A percentile compares a stretch with the other conserved stretches of the same genome.
phyloP scores from a whole-genome alignment of 2,797 vertebrate species.

The Pangasius krempfi region DNA sequence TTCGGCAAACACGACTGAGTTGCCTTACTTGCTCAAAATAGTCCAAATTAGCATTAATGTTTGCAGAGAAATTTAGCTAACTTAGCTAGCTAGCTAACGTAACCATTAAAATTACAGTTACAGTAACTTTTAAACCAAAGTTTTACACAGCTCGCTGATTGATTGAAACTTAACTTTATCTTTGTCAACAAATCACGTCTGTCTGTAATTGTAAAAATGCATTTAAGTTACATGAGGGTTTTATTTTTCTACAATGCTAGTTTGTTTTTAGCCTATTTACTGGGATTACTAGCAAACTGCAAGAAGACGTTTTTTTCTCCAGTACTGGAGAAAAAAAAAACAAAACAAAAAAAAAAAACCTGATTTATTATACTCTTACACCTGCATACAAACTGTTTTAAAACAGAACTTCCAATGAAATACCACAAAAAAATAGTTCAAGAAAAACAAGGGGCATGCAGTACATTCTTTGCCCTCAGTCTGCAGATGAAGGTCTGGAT shows the following conservation, averaged over 20 bases:
- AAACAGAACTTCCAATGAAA: neutral
- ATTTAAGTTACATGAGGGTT: neutral
- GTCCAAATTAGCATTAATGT: neutral
- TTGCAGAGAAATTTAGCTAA: neutral
- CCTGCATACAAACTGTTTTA: neutral
- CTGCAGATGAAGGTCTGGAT: neutral
- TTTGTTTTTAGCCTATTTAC: neutral
- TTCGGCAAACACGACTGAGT: neutral
- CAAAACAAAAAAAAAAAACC: no score
- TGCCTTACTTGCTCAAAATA: neutral
- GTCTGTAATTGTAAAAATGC: neutral
- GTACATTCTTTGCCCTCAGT: neutral
- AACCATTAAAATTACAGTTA: neutral
- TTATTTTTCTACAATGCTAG: neutral
- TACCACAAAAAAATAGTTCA: neutral
- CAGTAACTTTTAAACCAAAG: neutral
- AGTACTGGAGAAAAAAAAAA: neutral
- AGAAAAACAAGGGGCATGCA: no score
- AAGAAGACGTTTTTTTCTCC: neutral
- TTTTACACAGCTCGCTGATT: neutral
- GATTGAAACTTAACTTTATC: neutral
- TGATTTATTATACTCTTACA: neutral
- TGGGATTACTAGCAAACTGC: neutral
- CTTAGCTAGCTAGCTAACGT: neutral
- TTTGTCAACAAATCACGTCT: neutral